phyloP scores from a whole-genome alignment of 2,888 invertebrate species.

The Rhagonycha lutea region DNA sequence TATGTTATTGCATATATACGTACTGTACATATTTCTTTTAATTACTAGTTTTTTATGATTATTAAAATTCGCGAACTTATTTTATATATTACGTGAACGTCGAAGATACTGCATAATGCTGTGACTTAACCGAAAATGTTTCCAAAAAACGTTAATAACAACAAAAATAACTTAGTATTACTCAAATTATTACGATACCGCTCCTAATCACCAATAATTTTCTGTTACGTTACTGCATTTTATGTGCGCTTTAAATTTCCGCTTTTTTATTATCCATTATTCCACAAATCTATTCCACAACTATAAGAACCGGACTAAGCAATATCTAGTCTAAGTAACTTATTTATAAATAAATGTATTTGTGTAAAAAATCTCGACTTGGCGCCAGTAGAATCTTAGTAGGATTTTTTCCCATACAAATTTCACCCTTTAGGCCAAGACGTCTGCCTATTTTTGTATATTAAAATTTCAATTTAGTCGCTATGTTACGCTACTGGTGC shows the following conservation, averaged over 20 bases:
- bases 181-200: not conserved
- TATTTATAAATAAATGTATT: conserved; percentile 14
- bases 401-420: not conserved
- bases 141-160: not conserved
- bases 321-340: conserved; percentile 22
- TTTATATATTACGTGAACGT: not conserved
- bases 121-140: conserved; percentile 2
- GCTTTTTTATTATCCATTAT: not conserved
- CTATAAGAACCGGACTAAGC: conserved; percentile 11
- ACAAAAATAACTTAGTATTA: not conserved
- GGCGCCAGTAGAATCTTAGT: not conserved
- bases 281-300: conserved; percentile 13
- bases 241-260: not conserved
- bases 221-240: conserved; percentile 4
- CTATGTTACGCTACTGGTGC: conserved; percentile 2
- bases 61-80: not conserved
- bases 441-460: not conserved
- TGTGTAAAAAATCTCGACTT: not conserved
- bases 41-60: conserved; percentile 13
- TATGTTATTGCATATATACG: conserved; percentile 27
- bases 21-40: conserved; percentile 21
- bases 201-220: not conserved
- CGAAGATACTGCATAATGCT: conserved; percentile 1
- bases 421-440: not conserved
- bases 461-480: not conserved